Conservation (phyloP, 2,888 invertebrate species). For the Frankliniella intonsa region DNA sequence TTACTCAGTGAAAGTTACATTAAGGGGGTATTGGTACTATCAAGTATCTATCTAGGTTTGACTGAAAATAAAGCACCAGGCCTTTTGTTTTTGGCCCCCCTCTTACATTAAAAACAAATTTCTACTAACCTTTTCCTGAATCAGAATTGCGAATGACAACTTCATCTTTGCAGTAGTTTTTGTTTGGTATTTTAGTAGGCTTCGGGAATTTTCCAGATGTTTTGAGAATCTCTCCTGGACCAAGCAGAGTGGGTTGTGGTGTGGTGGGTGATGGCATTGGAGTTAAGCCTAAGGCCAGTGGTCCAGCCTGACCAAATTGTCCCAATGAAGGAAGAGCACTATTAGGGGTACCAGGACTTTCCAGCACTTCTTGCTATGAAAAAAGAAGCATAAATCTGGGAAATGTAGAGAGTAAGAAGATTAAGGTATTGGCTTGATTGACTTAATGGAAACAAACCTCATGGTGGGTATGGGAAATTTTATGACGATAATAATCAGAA, state of each 20-base stretch:
- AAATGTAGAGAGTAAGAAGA: neutral
- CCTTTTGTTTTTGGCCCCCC: too few relatives aligned
- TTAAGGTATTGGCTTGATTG: neutral
- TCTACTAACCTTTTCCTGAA: constrained; percentile 81
- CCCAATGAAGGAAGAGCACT: neutral
- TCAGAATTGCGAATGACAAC: constrained; percentile 92
- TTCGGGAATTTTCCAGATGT: constrained; percentile 83
- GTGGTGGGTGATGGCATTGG: constrained; percentile 37
- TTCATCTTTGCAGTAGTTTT: constrained; percentile 92
- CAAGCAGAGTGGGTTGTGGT: constrained; percentile 57
- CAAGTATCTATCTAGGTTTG: too few relatives aligned
- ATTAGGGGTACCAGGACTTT: neutral
- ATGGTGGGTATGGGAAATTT: constrained; percentile 45
- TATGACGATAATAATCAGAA: constrained; percentile 69
- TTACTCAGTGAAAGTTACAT: too few relatives aligned
- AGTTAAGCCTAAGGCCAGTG: neutral
- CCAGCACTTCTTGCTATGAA: neutral
- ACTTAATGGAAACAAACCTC: constrained; percentile 44
- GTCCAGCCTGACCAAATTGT: neutral
- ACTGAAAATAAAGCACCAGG: too few relatives aligned
- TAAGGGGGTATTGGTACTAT: too few relatives aligned
- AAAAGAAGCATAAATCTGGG: neutral
- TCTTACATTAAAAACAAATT: too few relatives aligned
- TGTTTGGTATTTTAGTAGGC: constrained; percentile 85
- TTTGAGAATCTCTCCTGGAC: constrained; percentile 79